Evolutionary conservation across 30 jellyfish, hydroid and myxozoan species (phyloP).

Genomic region (Clytia hemisphaerica): DNA sequence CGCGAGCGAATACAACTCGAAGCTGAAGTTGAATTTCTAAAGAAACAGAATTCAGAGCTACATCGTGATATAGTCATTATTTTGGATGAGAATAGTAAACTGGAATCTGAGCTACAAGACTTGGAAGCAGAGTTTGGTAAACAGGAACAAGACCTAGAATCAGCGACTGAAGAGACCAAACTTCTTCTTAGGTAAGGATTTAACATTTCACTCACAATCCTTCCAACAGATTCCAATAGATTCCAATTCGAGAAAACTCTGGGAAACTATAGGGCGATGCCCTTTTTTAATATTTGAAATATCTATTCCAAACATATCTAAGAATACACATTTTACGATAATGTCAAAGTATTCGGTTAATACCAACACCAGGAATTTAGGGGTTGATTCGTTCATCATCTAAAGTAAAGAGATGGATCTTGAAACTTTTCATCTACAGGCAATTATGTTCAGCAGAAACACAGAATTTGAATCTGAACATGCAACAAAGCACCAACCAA

Average conservation of each 20-base stretch:
- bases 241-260: too few relatives aligned
- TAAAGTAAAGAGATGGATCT: too few relatives aligned
- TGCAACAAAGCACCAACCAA: constrained; percentile 67
- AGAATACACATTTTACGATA: neutral
- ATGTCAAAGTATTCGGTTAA: neutral
- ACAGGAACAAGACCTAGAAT: constrained; percentile 68
- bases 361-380: too few relatives aligned
- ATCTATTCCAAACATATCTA: neutral
- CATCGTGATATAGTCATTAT: constrained; percentile 90
- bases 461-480: constrained; percentile 68
- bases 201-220: neutral
- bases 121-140: constrained; percentile 67
- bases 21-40: constrained; percentile 80
- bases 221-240: neutral
- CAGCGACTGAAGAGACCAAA: constrained; percentile 86
- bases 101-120: constrained; percentile 81
- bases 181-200: constrained; percentile 30
- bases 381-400: too few relatives aligned
- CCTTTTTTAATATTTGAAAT: neutral
- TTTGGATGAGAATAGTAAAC: constrained; percentile 81
- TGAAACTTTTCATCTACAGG: constrained; percentile 27
- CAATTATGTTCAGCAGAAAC: constrained; percentile 93
- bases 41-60: constrained; percentile 82
- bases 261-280: too few relatives aligned
- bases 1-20: constrained; percentile 80